Evolutionary conservation across 2,888 invertebrate genomes (phyloP), one percentile per base, ranked within the genome.

Genomic region (Syrista parreyssii): DNA sequence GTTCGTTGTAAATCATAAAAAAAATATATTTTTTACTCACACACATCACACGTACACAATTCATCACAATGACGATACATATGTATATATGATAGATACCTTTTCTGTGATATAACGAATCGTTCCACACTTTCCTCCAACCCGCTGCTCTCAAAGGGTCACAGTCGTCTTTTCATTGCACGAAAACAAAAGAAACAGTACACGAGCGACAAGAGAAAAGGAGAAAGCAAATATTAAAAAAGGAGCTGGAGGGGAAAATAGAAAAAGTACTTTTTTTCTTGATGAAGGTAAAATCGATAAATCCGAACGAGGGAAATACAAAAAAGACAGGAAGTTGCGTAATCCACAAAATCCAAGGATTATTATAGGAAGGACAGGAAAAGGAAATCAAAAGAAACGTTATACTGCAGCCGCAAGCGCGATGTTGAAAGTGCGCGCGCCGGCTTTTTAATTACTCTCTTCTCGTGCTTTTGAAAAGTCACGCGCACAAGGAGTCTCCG

Each of bases 371-470:
- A 55, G 55, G 55, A 55, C 1, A 23, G 23, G 4, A 55, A 23
- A 55, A 23, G 55, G 55, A 23, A 55, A 55, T 9, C 23, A 55
- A 55, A 9, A 55, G 23, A 23, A 55, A 55, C 40, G 40, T 36
- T 36, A 12, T 40, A 40, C 15, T 15, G 15, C 12, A 40, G 40
- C 40, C 40, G 40, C 31, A 12, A 71, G 31, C 71, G 31, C 71
- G 71, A 32, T 4, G 0, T 33, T n/a, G 32, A 33, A 12, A 31
- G 31, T 71, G 33, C 71, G 71, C 71, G 71, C 31, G 31, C 12
- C 32, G 71, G 71, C 71, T 71, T 75, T 75, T 75, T 68, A 72
- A 69, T 55, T 23, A 23, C 23, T 55, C 6, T 40, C 15, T 40
- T 55, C 9, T 55, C 55, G 55, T 23, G 55, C 55, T 55, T 23